These are phyloP conservation scores for Myripristis murdjan DNA, from an alignment of 2,797 vertebrate genomes.

Conservation along the genomic window DNA sequence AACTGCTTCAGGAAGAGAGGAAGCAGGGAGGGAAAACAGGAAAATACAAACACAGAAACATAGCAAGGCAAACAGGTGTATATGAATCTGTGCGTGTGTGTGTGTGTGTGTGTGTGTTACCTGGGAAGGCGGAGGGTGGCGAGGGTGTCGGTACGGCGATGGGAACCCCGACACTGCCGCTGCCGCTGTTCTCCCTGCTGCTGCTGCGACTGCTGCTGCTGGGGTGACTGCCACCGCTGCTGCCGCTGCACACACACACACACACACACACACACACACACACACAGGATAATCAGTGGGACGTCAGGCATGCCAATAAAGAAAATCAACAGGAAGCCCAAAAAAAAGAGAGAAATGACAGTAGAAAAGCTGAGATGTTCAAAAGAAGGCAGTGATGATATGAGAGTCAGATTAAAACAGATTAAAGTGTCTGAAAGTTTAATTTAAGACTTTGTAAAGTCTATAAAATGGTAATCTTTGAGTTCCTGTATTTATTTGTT, in stretches of 20 bases:
- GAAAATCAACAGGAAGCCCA: no score
- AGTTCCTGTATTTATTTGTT: no score
- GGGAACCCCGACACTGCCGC: slow-evolving; percentile 91
- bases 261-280: slow-evolving; percentile 15
- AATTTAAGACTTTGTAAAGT: no score
- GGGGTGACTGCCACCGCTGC: slow-evolving; percentile 94
- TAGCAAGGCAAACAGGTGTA: no score
- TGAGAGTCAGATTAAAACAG: neutral
- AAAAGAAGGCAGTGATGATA: slow-evolving; percentile 2
- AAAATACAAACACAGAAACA: no score
- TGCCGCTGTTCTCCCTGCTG: slow-evolving; percentile 93
- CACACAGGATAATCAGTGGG: neutral
- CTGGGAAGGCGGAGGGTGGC: slow-evolving; percentile 93
- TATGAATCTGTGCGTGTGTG: neutral
- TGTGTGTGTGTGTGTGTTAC: neutral
- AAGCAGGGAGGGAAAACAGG: no score
- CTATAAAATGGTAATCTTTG: no score
- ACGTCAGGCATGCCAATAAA: no score
- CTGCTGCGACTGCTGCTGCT: slow-evolving; percentile 94
- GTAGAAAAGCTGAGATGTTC: no score
- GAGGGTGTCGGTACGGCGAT: slow-evolving; percentile 93
- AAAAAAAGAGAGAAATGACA: no score
- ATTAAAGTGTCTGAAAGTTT: no score
- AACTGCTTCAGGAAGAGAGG: slow-evolving; percentile 59
- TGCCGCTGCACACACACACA: slow-evolving; percentile 79